Conservation (phyloP, 2,888 invertebrate genomes). For the Crematogaster levior region DNA sequence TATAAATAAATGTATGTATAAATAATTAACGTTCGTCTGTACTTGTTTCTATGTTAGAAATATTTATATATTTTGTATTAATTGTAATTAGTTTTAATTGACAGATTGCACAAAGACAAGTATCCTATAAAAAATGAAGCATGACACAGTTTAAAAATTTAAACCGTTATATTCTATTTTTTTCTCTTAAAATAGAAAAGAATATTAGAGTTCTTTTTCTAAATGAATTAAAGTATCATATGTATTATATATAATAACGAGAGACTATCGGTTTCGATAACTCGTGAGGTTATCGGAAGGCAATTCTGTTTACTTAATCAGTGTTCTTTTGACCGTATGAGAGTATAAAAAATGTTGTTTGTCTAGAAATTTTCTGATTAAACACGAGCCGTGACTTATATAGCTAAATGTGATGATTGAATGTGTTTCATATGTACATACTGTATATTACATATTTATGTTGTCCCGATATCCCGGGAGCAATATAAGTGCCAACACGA, state of each 20-base stretch:
- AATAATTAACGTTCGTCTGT: not conserved
- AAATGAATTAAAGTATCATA: not conserved
- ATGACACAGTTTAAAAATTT: not conserved
- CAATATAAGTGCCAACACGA: not conserved
- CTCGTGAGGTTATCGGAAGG: not conserved
- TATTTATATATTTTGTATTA: not conserved
- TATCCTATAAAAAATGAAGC: not conserved
- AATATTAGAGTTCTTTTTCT: not conserved
- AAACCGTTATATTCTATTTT: not conserved
- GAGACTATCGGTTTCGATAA: not conserved
- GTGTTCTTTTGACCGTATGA: not conserved
- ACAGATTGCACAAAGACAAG: not conserved
- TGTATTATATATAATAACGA: not conserved
- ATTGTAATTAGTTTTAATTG: not conserved
- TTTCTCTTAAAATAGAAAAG: not conserved
- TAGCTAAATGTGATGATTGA: not conserved
- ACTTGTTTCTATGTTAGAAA: not conserved
- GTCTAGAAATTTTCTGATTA: not conserved
- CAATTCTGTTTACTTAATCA: not conserved
- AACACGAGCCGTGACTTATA: not conserved
- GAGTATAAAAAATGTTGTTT: conserved; percentile 7
- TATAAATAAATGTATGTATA: not conserved
- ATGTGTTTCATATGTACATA: not conserved
- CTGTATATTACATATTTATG: too few relatives aligned
- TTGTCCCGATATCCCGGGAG: too few relatives aligned